Evolutionary conservation across 1,140 invertebrate genomes (phyloP), one percentile per base, ranked within the genome.

Genomic region (Drosophila ananassae): DNA sequence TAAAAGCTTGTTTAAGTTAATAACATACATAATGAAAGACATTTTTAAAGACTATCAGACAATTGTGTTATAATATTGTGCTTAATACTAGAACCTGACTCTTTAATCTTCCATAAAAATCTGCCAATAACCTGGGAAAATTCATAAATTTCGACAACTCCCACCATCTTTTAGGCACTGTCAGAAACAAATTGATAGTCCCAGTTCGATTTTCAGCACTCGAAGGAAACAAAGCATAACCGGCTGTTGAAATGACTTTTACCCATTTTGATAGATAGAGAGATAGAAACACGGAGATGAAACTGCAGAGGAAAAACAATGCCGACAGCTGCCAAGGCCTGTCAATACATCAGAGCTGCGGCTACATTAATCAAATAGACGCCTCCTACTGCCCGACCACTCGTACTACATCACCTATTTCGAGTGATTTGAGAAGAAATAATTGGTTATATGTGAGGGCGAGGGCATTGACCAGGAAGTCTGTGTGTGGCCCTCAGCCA

Each of bases 281-380:
- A 34, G 59, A 59, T 67, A 54, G 56, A 57, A 60, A 75, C 24
- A 56, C 56, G 57, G 25, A 48, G 30, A 46, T 30, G 51, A 61
- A 64, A 51, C 46, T 55, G 9, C 34, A 48, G 52, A 60, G 61
- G 56, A 47, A 30, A 73, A 71, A 80, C 60, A 77, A 57, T 47
- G 51, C 73, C 57, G 73, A 64, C 77, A 80, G 61, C 58, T 79
- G 72, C 44, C 53, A 62, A 57, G 62, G 58, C 81, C 72, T 67
- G 73, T 85, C 81, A 85, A 84, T 84, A 71, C 77, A 81, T 80
- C 62, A 85, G 63, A 69, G 73, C 52, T 73, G 60, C 79, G 53
- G 62, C 73, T 69, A 77, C 81, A 84, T 84, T 84, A 84, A 84
- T 84, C 81, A 81, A 84, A 80, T 73, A 24, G 46, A 13, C 68